These are phyloP conservation scores for Brachyrhaphis roseni DNA, from an alignment of 2,797 vertebrate genomes.

Conservation along the genomic window DNA sequence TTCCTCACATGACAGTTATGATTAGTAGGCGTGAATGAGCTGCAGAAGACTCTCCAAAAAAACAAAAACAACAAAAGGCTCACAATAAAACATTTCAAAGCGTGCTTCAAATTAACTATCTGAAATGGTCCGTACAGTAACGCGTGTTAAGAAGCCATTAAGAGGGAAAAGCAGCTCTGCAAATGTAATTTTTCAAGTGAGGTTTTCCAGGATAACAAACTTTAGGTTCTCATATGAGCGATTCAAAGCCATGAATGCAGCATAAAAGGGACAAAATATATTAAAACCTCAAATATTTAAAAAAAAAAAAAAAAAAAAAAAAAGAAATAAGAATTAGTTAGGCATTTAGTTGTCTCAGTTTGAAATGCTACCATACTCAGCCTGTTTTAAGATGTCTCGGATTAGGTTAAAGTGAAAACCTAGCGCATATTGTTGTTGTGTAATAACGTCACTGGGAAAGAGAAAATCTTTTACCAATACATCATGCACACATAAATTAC, in stretches of 20 bases:
- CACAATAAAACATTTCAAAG: slow-evolving; percentile 65
- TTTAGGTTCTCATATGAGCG: slow-evolving; percentile 63
- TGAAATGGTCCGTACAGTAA: slow-evolving; percentile 59
- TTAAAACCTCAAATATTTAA: slow-evolving; percentile 27
- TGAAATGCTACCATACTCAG: slow-evolving; percentile 13
- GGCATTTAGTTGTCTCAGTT: slow-evolving; percentile 28
- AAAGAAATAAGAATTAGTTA: neutral
- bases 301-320: neutral
- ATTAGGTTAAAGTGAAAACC: slow-evolving; percentile 19
- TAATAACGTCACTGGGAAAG: slow-evolving; percentile 36
- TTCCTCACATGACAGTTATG: slow-evolving; percentile 69
- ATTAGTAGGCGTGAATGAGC: slow-evolving; percentile 78
- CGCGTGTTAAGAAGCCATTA: slow-evolving; percentile 69
- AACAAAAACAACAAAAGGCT: slow-evolving; percentile 20
- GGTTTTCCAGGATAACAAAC: slow-evolving; percentile 75
- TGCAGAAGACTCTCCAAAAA: slow-evolving; percentile 54
- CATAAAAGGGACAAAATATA: slow-evolving; percentile 51
- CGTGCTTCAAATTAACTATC: slow-evolving; percentile 51
- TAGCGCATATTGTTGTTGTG: neutral
- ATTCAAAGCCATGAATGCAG: slow-evolving; percentile 55
- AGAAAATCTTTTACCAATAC: neutral
- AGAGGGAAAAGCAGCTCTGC: slow-evolving; percentile 63
- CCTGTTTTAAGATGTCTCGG: slow-evolving; percentile 10
- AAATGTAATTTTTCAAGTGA: slow-evolving; percentile 71
- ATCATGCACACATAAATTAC: neutral